A percentile compares a stretch with the other conserved stretches of the same genome.
phyloP scores from a whole-genome alignment of 2,113 vertebrate species.

The Larimichthys crocea region DNA sequence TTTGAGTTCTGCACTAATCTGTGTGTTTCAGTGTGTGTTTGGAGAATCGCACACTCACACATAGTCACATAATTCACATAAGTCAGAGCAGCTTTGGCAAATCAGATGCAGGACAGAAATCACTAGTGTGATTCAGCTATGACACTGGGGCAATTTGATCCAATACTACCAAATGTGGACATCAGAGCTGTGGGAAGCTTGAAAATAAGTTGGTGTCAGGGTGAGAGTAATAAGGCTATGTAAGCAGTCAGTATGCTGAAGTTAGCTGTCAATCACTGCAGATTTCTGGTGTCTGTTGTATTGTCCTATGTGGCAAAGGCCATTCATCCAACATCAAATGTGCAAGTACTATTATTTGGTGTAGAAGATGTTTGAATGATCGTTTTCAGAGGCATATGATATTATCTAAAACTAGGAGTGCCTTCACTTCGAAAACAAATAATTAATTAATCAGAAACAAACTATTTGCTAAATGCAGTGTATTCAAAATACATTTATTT shows the following conservation, averaged over 20 bases:
- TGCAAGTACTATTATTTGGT: neutral
- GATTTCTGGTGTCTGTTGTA: neutral
- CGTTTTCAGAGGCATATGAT: neutral
- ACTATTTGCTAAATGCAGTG: neutral
- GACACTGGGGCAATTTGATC: slow-evolving; percentile 10
- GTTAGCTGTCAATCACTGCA: neutral
- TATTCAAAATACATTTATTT: neutral
- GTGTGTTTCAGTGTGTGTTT: slow-evolving; percentile 40
- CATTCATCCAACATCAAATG: neutral
- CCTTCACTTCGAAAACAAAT: neutral
- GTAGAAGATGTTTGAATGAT: neutral
- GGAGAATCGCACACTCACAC: slow-evolving; percentile 10
- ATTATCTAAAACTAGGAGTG: neutral
- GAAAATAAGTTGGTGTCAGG: neutral
- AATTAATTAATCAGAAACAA: neutral
- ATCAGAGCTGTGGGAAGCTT: neutral
- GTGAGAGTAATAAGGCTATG: slow-evolving; percentile 1
- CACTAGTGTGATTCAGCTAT: slow-evolving; percentile 27
- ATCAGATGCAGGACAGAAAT: slow-evolving; percentile 40
- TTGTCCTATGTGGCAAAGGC: neutral
- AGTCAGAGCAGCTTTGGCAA: slow-evolving; percentile 30
- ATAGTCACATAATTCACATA: slow-evolving; percentile 22
- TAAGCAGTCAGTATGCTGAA: neutral
- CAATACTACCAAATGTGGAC: neutral
- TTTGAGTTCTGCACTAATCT: slow-evolving; percentile 68